Evolutionary conservation across 2,113 vertebrate genomes (phyloP).

Genomic region (Petrocephalus zakoni): DNA sequence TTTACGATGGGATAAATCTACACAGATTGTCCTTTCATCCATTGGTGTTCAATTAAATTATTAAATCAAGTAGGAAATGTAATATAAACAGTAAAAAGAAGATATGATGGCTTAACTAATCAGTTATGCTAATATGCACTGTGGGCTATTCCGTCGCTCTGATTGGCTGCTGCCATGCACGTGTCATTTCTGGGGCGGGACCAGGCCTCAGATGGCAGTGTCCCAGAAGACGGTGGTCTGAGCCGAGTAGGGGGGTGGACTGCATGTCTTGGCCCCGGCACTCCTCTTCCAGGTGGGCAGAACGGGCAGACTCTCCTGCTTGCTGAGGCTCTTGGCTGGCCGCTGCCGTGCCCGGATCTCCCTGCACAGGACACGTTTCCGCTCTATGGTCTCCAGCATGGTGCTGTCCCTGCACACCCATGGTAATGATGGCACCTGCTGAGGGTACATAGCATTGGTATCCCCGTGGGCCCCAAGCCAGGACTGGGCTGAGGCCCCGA

Average conservation of each 20-base stretch:
- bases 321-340: constrained; percentile 85
- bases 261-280: constrained; percentile 73
- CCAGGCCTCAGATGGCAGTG: constrained; percentile 72
- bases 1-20: not conserved
- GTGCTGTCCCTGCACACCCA: constrained; percentile 95
- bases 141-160: constrained; percentile 88
- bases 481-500: too few relatives aligned
- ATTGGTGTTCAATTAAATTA: not conserved
- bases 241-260: constrained; percentile 83
- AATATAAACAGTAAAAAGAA: constrained; percentile 12
- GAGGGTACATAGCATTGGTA: constrained; percentile 1
- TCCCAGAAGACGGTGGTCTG: constrained; percentile 91
- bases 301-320: constrained; percentile 94
- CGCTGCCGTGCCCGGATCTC: constrained; percentile 91
- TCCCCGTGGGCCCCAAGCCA: not conserved
- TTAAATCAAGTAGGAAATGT: not conserved
- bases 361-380: constrained; percentile 88
- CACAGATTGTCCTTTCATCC: not conserved
- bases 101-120: constrained; percentile 26
- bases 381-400: constrained; percentile 96
- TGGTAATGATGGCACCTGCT: constrained; percentile 85
- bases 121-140: constrained; percentile 65
- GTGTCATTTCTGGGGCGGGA: constrained; percentile 51
- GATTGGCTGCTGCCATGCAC: constrained; percentile 17
- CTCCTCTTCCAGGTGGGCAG: constrained; percentile 86